Conservation (phyloP, 2,797 vertebrate genomes). For the Bucorvus abyssinicus region DNA sequence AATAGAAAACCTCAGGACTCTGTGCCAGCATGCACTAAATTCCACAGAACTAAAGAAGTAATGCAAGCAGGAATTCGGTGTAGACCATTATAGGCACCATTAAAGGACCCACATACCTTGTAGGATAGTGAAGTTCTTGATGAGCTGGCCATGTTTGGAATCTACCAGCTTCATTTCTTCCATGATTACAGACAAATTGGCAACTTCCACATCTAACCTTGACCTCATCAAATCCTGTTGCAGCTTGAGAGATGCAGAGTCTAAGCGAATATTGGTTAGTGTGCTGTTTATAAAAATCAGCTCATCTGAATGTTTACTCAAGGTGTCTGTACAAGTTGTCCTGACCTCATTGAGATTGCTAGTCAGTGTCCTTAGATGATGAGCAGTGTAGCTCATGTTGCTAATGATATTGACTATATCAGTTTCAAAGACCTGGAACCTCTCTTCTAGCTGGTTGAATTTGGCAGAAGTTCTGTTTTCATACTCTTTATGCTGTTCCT, state of each 20-base stretch:
- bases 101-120: conserved; percentile 80
- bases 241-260: conserved; percentile 80
- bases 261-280: conserved; percentile 82
- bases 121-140: conserved; percentile 96
- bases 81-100: background rate
- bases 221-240: conserved; percentile 89
- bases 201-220: conserved; percentile 91
- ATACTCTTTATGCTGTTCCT: conserved; percentile 87
- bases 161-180: conserved; percentile 98
- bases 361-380: conserved; percentile 89
- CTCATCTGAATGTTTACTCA: conserved; percentile 88
- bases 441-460: conserved; percentile 86
- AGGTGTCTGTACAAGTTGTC: conserved; percentile 86
- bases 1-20: background rate
- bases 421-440: conserved; percentile 85
- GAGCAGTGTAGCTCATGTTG: conserved; percentile 93
- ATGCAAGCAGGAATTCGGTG: background rate
- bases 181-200: conserved; percentile 90
- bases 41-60: background rate
- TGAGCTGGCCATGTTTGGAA: conserved; percentile 93
- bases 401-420: conserved; percentile 89
- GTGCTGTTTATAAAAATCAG: conserved; percentile 86
- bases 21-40: background rate
- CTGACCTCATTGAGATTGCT: conserved; percentile 88
- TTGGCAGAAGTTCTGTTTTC: conserved; percentile 84